Percentiles rank a stretch among this genome's conserved stretches.
These are phyloP conservation scores for Zophobas atratus DNA, from an alignment of 1,140 invertebrate species.

Conservation along the genomic window DNA sequence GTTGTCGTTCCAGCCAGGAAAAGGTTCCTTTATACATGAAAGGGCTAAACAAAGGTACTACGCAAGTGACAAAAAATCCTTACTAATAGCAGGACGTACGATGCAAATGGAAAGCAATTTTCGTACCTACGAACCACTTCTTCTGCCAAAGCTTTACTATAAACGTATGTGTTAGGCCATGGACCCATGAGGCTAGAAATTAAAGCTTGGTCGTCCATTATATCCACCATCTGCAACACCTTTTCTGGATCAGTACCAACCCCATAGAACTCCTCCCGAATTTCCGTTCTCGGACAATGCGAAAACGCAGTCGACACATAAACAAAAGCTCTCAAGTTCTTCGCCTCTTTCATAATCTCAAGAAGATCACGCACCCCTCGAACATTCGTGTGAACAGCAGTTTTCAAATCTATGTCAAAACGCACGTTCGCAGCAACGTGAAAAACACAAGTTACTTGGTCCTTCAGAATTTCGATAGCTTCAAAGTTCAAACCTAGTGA, in stretches of 20 bases:
- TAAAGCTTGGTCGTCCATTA: constrained; percentile 66
- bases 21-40: constrained; percentile 79
- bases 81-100: constrained; percentile 75
- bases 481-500: background rate
- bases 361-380: constrained; percentile 3
- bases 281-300: constrained; percentile 69
- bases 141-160: constrained; percentile 76
- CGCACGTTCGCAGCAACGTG: constrained; percentile 13
- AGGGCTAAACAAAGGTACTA: constrained; percentile 71
- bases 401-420: background rate
- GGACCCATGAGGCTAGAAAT: constrained; percentile 56
- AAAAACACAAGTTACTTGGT: constrained; percentile 14
- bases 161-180: constrained; percentile 77
- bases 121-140: constrained; percentile 71
- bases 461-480: background rate
- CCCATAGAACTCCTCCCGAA: constrained; percentile 70
- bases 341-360: constrained; percentile 16
- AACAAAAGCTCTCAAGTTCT: constrained; percentile 54
- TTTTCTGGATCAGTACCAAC: constrained; percentile 68
- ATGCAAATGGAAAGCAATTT: constrained; percentile 72
- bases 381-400: constrained; percentile 14
- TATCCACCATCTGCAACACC: constrained; percentile 68
- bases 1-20: constrained; percentile 86
- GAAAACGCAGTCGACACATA: constrained; percentile 77
- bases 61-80: constrained; percentile 43